Evolutionary conservation across 64 coral and sea anemone genomes (phyloP).

Genomic region (Montipora foliosa): DNA sequence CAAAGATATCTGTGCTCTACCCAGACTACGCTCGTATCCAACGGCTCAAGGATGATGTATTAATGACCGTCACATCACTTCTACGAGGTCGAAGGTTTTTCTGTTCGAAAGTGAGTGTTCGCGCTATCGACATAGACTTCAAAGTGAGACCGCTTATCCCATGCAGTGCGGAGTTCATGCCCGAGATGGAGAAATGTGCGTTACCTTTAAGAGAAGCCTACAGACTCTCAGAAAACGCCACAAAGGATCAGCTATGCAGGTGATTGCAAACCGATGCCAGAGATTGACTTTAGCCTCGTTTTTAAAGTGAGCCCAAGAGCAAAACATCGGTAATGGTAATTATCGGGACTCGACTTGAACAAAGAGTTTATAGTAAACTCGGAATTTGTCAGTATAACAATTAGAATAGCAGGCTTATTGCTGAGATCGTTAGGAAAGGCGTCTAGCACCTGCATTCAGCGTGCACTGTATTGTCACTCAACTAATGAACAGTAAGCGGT

Average conservation of each 20-base stretch:
- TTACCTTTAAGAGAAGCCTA: not conserved
- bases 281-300: no score
- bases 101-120: constrained; percentile 11
- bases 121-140: constrained; percentile 1
- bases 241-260: not conserved
- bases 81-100: constrained; percentile 23
- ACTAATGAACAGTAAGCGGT: no score
- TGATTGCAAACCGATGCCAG: not conserved
- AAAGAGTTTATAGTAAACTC: no score
- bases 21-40: not conserved
- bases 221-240: not conserved
- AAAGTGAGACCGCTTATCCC: not conserved
- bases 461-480: no score
- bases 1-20: not conserved
- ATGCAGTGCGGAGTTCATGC: constrained; percentile 4
- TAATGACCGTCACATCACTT: not conserved
- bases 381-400: no score
- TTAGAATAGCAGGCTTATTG: no score
- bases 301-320: no score
- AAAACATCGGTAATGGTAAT: no score
- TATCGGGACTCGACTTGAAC: no score
- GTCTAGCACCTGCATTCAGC: no score
- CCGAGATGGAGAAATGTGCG: constrained; percentile 46
- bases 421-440: no score
- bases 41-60: not conserved